Evolutionary conservation across 2,888 invertebrate genomes (phyloP).

Genomic region (Helicoverpa assulta): DNA sequence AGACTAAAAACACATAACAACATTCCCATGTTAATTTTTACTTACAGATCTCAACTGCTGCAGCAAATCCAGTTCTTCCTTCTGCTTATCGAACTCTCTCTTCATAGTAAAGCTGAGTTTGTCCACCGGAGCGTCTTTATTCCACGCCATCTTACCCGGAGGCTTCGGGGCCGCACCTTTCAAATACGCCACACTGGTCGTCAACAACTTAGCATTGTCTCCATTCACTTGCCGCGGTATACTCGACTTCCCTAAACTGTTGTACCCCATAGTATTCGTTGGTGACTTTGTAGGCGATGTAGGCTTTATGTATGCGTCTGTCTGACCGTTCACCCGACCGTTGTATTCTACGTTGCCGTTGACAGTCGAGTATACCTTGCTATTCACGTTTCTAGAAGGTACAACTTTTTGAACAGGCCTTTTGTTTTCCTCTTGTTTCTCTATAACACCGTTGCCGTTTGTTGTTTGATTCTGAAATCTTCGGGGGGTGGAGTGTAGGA

Average conservation of each 20-base stretch:
- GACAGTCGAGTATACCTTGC: constrained; percentile 87
- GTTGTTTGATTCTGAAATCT: constrained; percentile 78
- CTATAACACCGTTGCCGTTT: constrained; percentile 75
- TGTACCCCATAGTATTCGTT: constrained; percentile 91
- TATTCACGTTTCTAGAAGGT: constrained; percentile 92
- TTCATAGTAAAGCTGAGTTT: constrained; percentile 97
- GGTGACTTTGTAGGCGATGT: constrained; percentile 92
- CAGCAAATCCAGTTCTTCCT: constrained; percentile 96
- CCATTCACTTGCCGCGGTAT: constrained; percentile 82
- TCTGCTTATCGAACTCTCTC: constrained; percentile 96
- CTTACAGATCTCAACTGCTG: constrained; percentile 95
- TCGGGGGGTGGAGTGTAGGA: constrained; percentile 87
- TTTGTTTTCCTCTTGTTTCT: constrained; percentile 88
- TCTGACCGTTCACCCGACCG: constrained; percentile 75
- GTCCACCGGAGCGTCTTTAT: constrained; percentile 92
- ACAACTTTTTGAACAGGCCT: constrained; percentile 95
- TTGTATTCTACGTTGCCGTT: constrained; percentile 84
- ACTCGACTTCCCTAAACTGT: constrained; percentile 83
- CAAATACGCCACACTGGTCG: constrained; percentile 90
- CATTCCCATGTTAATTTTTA: background rate
- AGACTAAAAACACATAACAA: no score
- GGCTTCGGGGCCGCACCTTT: constrained; percentile 89
- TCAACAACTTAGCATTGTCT: constrained; percentile 87
- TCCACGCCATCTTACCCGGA: constrained; percentile 92
- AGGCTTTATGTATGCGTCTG: constrained; percentile 91